A percentile compares a stretch with the other conserved stretches of the same genome.
phyloP scores from a whole-genome alignment of 1,140 invertebrate genomes.

The Macrotrachela quadricornifera region DNA sequence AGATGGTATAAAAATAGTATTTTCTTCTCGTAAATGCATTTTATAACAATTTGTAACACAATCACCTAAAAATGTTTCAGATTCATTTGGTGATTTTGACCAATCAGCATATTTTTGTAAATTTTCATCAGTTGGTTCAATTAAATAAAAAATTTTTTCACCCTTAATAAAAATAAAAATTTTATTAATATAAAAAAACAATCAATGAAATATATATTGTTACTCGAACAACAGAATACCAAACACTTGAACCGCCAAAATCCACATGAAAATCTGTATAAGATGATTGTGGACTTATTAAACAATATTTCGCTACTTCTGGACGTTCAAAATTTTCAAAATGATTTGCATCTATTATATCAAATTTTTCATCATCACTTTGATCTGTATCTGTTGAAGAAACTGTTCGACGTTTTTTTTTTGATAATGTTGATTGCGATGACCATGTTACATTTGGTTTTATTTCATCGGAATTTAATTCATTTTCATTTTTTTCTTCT shows the following conservation, averaged over 20 bases:
- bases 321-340: slow-evolving; percentile 33
- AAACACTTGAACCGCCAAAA: slow-evolving; percentile 77
- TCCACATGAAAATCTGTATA: slow-evolving; percentile 87
- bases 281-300: slow-evolving; percentile 61
- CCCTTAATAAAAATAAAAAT: slow-evolving; percentile 36
- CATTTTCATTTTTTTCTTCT: slow-evolving; percentile 20
- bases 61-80: slow-evolving; percentile 64
- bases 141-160: slow-evolving; percentile 67
- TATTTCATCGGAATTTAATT: background rate
- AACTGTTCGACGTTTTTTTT: no score
- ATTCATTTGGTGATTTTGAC: slow-evolving; percentile 48
- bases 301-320: slow-evolving; percentile 69
- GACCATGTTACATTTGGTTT: no score
- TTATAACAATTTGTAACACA: slow-evolving; percentile 33
- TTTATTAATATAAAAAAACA: no score
- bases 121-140: slow-evolving; percentile 56
- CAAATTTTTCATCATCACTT: slow-evolving; percentile 17
- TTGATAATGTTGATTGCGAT: no score
- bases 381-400: slow-evolving; percentile 15
- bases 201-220: no score
- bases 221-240: slow-evolving; percentile 58
- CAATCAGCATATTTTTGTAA: slow-evolving; percentile 59
- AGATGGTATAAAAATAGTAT: background rate
- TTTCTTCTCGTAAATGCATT: slow-evolving; percentile 1
- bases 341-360: slow-evolving; percentile 21